These are phyloP conservation scores for Hemicentrotus pulcherrimus DNA, from an alignment of 35 echinoderm and acorn worm species.

Conservation along the genomic window DNA sequence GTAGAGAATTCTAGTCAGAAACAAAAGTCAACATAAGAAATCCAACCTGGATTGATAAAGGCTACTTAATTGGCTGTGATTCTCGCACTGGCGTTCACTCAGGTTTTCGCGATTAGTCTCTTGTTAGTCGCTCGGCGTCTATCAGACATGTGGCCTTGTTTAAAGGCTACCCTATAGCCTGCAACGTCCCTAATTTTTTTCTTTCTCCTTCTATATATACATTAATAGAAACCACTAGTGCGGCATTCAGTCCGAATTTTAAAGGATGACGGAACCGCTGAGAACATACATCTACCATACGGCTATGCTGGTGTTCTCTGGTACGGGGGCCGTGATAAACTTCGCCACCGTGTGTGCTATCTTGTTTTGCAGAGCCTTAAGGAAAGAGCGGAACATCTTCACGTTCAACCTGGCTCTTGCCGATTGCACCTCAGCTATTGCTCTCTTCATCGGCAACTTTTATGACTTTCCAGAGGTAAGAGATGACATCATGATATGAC, in stretches of 20 bases:
- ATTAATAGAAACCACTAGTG: no score
- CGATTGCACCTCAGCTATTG: not conserved
- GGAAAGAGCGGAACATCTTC: not conserved
- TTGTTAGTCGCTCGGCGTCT: no score
- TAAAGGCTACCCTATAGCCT: no score
- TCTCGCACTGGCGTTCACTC: no score
- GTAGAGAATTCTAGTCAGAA: no score
- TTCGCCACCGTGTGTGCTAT: not conserved
- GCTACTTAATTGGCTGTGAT: no score
- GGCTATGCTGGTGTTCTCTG: not conserved
- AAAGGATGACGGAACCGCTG: not conserved
- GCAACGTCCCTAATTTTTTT: no score
- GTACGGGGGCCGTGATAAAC: not conserved
- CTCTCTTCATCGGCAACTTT: not conserved
- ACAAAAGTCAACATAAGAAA: no score
- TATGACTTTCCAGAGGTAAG: not conserved
- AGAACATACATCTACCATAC: not conserved
- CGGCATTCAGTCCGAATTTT: not conserved
- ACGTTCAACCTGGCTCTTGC: not conserved
- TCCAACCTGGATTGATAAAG: no score
- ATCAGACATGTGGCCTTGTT: no score
- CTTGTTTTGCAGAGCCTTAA: not conserved
- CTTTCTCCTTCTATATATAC: no score
- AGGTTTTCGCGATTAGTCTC: no score
- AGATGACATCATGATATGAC: not conserved